Evolutionary conservation across 2,113 vertebrate species (phyloP), one percentile per base, ranked within the genome.

Genomic region (Ictidomys tridecemlineatus): DNA sequence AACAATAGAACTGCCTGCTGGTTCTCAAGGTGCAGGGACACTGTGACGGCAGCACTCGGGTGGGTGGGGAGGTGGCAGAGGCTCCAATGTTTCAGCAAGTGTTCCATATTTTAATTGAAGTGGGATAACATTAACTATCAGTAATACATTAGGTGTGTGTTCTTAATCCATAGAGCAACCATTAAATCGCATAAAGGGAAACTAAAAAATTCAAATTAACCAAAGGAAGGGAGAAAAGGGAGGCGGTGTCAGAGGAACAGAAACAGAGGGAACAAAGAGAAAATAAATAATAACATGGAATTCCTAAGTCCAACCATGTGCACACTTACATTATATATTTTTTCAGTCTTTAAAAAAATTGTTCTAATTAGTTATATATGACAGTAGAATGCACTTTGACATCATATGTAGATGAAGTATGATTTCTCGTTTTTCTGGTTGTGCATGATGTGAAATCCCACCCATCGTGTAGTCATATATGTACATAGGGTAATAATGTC

Each of bases 31-130:
- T 20, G 42, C 39, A 8, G 34, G 58, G 72, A 58, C 17, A 4
- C 17, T 56, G n/a, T 28, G 69, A 32, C 22, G 0, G 11, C 1
- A 56, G 14, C 45, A 28, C 24, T n/a, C 11, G 58, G n/a, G 9
- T 34, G 8, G 16, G 14, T 28, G 56, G 24, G 18, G 28, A 1
- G 24, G 22, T 8, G 34, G 63, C 6, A 17, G 22, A 73, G 16
- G 12, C 30, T 24, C 42, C 8, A 8, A 4, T 2, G 30, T 2
- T 1, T 42, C 18, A 1, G 2, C 17, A 37, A 37, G 37, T 67
- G 45, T 83, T 51, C 28, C 12, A 2, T 16, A 12, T 17, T 0
- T 32, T 72, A 16, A 9, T 13, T 70, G 45, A 51, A 85, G n/a
- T 37, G 17, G 32, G 42, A 56, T 39, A 63, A 9, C 37, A 13